Percentiles rank a stretch among this genome's conserved stretches.
These are phyloP conservation scores for Siniperca scherzeri DNA, from an alignment of 2,797 vertebrate genomes.

Conservation along the genomic window DNA sequence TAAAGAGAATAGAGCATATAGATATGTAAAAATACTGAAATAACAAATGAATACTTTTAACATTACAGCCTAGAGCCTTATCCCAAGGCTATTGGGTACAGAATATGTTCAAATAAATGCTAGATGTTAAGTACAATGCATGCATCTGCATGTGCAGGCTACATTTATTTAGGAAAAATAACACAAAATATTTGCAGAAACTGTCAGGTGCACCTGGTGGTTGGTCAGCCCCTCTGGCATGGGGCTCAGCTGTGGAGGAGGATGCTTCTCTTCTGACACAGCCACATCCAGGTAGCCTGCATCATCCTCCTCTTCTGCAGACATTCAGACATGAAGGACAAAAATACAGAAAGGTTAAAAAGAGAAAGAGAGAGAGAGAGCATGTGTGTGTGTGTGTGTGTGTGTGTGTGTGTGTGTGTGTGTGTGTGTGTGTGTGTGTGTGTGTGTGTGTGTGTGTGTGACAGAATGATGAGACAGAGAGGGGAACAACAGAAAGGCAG, in stretches of 20 bases:
- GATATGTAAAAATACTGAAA: slow-evolving; percentile 20
- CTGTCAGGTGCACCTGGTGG: slow-evolving; percentile 88
- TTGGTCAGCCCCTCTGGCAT: slow-evolving; percentile 94
- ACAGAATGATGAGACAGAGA: slow-evolving; percentile 41
- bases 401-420: slow-evolving; percentile 10
- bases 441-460: slow-evolving; percentile 7
- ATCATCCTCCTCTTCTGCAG: slow-evolving; percentile 87
- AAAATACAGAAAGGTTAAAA: slow-evolving; percentile 32
- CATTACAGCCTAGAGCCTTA: slow-evolving; percentile 34
- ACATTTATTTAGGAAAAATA: not conserved
- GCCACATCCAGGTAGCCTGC: slow-evolving; percentile 87
- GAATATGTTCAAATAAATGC: slow-evolving; percentile 4
- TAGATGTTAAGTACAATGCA: not conserved
- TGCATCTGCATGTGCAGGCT: not conserved
- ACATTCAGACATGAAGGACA: slow-evolving; percentile 37
- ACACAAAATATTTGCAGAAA: not conserved
- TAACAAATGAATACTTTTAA: slow-evolving; percentile 37
- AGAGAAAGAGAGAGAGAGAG: slow-evolving; percentile 1
- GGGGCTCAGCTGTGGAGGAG: slow-evolving; percentile 91
- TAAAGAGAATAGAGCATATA: slow-evolving; percentile 9
- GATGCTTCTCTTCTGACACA: slow-evolving; percentile 90
- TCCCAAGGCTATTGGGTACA: not conserved
- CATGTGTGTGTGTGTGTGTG: not conserved
- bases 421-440: slow-evolving; percentile 6
- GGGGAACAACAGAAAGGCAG: slow-evolving; percentile 58